A percentile compares a stretch with the other conserved stretches of the same genome.
Evolutionary conservation across 1,140 invertebrate genomes (phyloP).

Genomic region (Eufriesea mexicana): DNA sequence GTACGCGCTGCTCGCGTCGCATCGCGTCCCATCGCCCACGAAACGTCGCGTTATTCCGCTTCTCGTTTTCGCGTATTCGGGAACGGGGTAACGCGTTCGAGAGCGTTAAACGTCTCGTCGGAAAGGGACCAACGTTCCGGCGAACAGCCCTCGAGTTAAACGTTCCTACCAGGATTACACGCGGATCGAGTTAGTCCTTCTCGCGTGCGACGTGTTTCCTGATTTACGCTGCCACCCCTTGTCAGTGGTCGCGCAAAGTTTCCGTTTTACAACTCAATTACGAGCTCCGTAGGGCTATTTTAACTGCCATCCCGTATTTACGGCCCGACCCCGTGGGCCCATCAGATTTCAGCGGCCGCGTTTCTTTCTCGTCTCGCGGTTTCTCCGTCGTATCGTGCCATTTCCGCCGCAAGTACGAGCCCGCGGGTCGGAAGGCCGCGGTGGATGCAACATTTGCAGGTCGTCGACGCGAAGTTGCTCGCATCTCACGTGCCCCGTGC

Average conservation of each 20-base stretch:
- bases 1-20: neutral
- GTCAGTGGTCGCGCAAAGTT: neutral
- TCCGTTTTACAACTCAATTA: slow-evolving; percentile 39
- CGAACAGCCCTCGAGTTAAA: neutral
- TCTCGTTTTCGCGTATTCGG: too few species aligned
- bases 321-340: neutral
- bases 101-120: too few species aligned
- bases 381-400: neutral
- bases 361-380: neutral
- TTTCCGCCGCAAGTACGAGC: neutral
- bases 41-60: too few species aligned
- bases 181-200: neutral
- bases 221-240: slow-evolving; percentile 7
- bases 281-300: slow-evolving; percentile 4
- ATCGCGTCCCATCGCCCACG: neutral
- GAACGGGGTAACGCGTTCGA: too few species aligned
- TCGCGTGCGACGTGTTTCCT: neutral
- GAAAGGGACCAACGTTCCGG: too few species aligned
- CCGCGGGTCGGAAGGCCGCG: neutral
- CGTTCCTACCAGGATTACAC: neutral
- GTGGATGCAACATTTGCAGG: neutral
- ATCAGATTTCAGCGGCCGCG: slow-evolving; percentile 13
- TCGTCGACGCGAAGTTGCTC: neutral
- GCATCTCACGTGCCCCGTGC: slow-evolving; percentile 30
- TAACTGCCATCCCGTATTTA: slow-evolving; percentile 4